Evolutionary conservation across 2,113 vertebrate genomes (phyloP), one percentile per base, ranked within the genome.

Genomic region (Paracanthobrama guichenoti): DNA sequence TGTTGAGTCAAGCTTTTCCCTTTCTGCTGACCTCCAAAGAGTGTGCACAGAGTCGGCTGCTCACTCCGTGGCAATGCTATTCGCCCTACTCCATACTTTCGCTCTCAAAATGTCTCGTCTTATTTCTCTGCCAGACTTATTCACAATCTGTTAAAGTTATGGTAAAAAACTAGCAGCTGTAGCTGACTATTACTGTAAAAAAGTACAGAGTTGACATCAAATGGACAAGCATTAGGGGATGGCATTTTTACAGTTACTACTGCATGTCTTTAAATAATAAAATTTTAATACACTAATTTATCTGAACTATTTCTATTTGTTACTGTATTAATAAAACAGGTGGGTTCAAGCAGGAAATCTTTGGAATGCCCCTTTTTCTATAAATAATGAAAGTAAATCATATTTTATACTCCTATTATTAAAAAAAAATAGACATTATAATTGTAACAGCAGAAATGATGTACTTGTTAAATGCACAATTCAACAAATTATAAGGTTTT

Each of bases 21-120:
- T 91, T 92, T 93, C 85, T 93, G 93, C 93, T 94, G 93, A 94
- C 89, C 89, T 85, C 90, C 84, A 90, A 86, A 88, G 44, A 83
- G 78, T n/a, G 24, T 69, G 12, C 1, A 26, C 24, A 53, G 62
- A 79, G 79, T 28, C 75, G 28, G 76, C 87, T 84, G 88, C 79
- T 86, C 81, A 84, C 87, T 24, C 55, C 13, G 35, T 59, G 13
- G 22, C 20, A 48, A 50, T 6, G 24, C 77, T 46, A 20, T 80
- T 80, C 59, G 2, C 72, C 24, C n/a, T 46, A 6, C 44, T 31
- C 22, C 59, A 3, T 28, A 18, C 60, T 48, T 53, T 75, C n/a
- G 50, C 44, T 66, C 60, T 46, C 16, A 48, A 22, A 66, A 80
- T 13, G 0, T 31, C 78, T 67, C 16, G 7, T 64, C 44, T 48